These are phyloP conservation scores for Nomada goodeniana DNA, from an alignment of 2,888 invertebrate genomes.

Conservation along the genomic window DNA sequence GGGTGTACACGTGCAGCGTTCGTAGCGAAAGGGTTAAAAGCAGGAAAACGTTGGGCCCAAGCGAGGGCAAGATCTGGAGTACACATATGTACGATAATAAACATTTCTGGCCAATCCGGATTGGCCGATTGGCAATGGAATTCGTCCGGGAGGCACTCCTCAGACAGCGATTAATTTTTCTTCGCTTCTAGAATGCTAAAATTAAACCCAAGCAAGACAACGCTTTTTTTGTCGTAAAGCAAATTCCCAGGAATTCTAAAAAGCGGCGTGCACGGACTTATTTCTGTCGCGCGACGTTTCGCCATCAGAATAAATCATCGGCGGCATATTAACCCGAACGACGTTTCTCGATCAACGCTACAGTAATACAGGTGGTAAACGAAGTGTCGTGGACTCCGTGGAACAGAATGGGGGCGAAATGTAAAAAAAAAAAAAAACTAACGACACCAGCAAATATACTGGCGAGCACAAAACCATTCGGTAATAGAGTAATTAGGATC, in stretches of 20 bases:
- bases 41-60: no score
- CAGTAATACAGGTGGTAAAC: not conserved
- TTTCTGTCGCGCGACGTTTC: not conserved
- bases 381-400: not conserved
- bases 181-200: conserved; percentile 39
- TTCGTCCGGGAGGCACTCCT: conserved; percentile 19
- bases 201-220: conserved; percentile 39
- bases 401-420: no score
- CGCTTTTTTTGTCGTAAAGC: conserved; percentile 29
- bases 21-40: not conserved
- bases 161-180: conserved; percentile 46
- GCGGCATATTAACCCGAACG: no score
- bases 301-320: no score
- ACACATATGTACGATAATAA: not conserved
- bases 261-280: not conserved
- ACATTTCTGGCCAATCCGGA: conserved; percentile 1
- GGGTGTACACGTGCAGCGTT: no score
- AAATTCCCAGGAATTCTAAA: conserved; percentile 23
- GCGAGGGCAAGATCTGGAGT: not conserved
- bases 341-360: not conserved
- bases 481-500: not conserved
- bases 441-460: no score
- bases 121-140: conserved; percentile 5
- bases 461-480: not conserved
- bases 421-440: not conserved